phyloP scores from a whole-genome alignment of 2,888 invertebrate species.

The Drosophila mettleri region DNA sequence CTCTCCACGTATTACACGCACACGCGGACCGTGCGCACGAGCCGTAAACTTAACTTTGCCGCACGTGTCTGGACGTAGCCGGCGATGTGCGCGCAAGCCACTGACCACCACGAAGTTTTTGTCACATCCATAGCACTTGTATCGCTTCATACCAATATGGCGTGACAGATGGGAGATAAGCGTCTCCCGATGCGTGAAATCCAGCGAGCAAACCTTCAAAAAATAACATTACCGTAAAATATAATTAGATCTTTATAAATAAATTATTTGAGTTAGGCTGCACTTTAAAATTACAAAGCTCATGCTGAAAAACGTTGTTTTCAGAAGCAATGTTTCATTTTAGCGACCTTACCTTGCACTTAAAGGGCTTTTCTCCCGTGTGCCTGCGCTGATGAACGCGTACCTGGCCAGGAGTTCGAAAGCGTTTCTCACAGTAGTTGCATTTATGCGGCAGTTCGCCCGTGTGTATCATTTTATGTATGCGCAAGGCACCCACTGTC shows the following conservation, averaged over 20 bases:
- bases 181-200: slow-evolving; percentile 83
- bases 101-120: slow-evolving; percentile 83
- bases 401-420: slow-evolving; percentile 82
- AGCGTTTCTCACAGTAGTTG: slow-evolving; percentile 81
- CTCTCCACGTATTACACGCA: slow-evolving; percentile 82
- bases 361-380: slow-evolving; percentile 83
- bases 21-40: slow-evolving; percentile 83
- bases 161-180: slow-evolving; percentile 83
- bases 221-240: neutral
- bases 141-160: slow-evolving; percentile 84
- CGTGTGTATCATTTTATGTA: slow-evolving; percentile 82
- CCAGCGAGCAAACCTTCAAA: slow-evolving; percentile 76
- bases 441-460: slow-evolving; percentile 82
- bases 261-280: too few relatives aligned
- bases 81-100: slow-evolving; percentile 82
- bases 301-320: too few relatives aligned
- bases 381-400: slow-evolving; percentile 83
- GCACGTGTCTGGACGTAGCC: slow-evolving; percentile 78
- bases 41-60: slow-evolving; percentile 81
- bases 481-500: slow-evolving; percentile 76
- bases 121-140: slow-evolving; percentile 83
- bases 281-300: too few relatives aligned
- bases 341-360: slow-evolving; percentile 74
- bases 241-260: neutral
- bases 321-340: neutral